Evolutionary conservation across 1,140 invertebrate species (phyloP), one percentile per base, ranked within the genome.

Genomic region (Araneus ventricosus): DNA sequence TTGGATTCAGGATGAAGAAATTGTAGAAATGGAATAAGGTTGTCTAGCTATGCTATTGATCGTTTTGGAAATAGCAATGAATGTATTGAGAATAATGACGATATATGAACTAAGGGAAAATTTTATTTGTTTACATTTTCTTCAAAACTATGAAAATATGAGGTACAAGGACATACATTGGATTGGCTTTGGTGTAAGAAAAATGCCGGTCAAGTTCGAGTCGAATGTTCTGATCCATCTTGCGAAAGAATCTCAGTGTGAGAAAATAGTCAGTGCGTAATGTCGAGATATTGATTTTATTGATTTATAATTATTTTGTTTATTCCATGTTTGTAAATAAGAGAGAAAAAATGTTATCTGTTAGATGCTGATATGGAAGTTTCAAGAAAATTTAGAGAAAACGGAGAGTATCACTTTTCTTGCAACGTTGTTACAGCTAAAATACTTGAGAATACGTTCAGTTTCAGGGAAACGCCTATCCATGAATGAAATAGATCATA

Each of bases 21-120:
- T 75, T 30, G 27, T 4, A 27, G 30, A 75, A 75, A 75, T 75
- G 27, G 67, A 75, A 75, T 75, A 75, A 75, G 67, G 67, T 75
- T 75, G 34, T 34, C 4, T 17, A 20, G 27, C 67, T 75, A 10
- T 14, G 27, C 34, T 75, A 34, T 75, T 75, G 14, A 75, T 75
- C 27, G 61, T 75, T 75, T 37, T 1, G 30, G 17, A 20, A 75
- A 34, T 27, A 30, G 14, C 67, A 34, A 3, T 75, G 67, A 75
- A 0, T 8, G 45, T 52, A 52, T 17, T 75, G 27, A 22, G 30
- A 37, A 75, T 30, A 75, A 75, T 75, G 17, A 30, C 14, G 27
- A 6, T 20, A 37, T 20, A 20, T 34, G 67, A 75, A 34, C 27
- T 75, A 75, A 34, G 30, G 67, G 17, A 34, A 14, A 34, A 34